Percentiles rank a stretch among this genome's conserved stretches.
Evolutionary conservation across 2,797 vertebrate species (phyloP).

Genomic region (Aldrovandia affinis): DNA sequence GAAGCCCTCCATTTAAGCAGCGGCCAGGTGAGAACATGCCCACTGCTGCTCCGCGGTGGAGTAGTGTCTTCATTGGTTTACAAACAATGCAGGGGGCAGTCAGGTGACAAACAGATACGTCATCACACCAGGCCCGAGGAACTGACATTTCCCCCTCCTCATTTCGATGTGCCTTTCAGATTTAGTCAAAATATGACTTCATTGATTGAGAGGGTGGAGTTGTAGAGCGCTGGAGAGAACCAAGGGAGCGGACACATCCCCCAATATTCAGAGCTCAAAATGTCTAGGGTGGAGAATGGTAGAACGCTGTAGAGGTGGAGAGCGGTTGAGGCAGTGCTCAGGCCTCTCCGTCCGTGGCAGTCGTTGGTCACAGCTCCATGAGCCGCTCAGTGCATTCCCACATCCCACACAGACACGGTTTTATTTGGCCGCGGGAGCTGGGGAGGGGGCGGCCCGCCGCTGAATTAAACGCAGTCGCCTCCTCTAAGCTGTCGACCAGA

Average conservation of each 20-base stretch:
- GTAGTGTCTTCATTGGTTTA: no score
- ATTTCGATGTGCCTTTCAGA: neutral
- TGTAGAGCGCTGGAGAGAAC: no score
- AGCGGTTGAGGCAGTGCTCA: neutral
- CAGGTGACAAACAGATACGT: no score
- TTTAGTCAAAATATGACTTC: neutral
- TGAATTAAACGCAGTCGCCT: constrained; percentile 25
- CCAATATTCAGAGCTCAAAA: no score
- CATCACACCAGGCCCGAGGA: neutral
- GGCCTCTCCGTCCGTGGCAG: neutral
- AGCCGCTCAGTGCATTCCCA: constrained; percentile 33
- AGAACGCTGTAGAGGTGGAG: neutral
- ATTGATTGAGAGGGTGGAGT: no score
- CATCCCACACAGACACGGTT: constrained; percentile 25
- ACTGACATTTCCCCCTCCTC: neutral
- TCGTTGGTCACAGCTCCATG: constrained; percentile 15
- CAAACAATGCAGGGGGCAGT: no score
- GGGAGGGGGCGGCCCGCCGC: constrained; percentile 19
- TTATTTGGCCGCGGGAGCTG: constrained; percentile 30
- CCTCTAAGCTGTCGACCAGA: constrained; percentile 12
- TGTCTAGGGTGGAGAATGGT: neutral
- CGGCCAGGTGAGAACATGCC: no score
- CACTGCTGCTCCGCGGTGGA: no score
- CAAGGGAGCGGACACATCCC: neutral
- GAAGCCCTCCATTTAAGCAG: neutral